Percentiles rank a stretch among this genome's conserved stretches.
Evolutionary conservation across 2,797 vertebrate species (phyloP).

Genomic region (Harpagifer antarcticus): DNA sequence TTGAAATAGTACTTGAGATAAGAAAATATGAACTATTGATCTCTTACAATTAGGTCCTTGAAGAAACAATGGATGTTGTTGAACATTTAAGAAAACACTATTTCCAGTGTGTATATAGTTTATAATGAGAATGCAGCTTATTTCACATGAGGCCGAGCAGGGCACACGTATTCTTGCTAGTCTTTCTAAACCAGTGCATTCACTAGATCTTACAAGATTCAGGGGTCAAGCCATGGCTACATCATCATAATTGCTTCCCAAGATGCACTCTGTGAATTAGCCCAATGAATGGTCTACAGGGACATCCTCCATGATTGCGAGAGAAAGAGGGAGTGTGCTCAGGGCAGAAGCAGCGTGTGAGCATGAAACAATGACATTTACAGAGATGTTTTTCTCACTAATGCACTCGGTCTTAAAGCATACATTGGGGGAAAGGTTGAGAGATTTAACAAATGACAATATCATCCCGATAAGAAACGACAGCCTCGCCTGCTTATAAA

Average conservation of each 20-base stretch:
- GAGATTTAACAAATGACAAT: conserved; percentile 43
- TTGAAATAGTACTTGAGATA: conserved; percentile 28
- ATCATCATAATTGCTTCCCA: conserved; percentile 17
- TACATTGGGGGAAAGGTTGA: conserved; percentile 10
- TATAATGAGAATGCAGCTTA: background rate
- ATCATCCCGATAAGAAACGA: conserved; percentile 37
- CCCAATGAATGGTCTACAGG: conserved; percentile 52
- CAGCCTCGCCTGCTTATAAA: conserved; percentile 30
- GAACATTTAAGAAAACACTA: background rate
- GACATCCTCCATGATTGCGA: background rate
- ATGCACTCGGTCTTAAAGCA: conserved; percentile 5
- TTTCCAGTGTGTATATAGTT: no score
- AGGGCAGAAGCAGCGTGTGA: background rate
- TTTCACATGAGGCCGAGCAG: background rate
- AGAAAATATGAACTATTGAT: conserved; percentile 41
- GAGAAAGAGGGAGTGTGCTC: conserved; percentile 1
- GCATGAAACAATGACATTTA: background rate
- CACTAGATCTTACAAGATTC: conserved; percentile 9
- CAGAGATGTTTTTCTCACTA: conserved; percentile 3
- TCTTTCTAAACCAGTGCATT: conserved; percentile 26
- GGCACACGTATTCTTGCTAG: conserved; percentile 14
- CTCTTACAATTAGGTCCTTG: background rate
- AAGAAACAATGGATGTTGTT: background rate
- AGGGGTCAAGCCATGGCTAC: conserved; percentile 26
- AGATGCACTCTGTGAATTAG: conserved; percentile 43